A percentile compares a stretch with the other conserved stretches of the same genome.
These are phyloP conservation scores for Microctenopoma steveboyesi DNA, from an alignment of 2,797 vertebrate genomes.

Conservation along the genomic window DNA sequence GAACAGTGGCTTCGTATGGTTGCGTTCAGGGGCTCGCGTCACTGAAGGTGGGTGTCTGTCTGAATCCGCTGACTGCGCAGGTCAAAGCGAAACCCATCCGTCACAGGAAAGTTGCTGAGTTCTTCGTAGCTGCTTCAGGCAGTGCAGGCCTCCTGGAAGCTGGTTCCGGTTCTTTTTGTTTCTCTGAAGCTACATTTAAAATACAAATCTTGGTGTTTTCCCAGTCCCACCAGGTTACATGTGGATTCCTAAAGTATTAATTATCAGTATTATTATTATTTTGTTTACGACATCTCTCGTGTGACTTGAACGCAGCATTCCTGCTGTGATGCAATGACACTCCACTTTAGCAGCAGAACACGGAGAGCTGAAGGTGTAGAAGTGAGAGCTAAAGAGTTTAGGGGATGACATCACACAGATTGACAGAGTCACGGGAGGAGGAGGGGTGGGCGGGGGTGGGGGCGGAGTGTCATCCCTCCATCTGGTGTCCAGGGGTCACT, in stretches of 20 bases:
- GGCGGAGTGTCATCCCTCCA: conserved; percentile 57
- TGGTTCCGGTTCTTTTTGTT: too few species aligned
- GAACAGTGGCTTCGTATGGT: too few species aligned
- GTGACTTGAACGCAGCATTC: conserved; percentile 25
- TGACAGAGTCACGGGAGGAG: conserved; percentile 2
- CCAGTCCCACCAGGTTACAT: too few species aligned
- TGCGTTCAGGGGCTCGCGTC: too few species aligned
- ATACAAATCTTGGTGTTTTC: too few species aligned
- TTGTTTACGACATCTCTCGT: neutral
- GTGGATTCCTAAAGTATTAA: too few species aligned
- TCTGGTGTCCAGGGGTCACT: conserved; percentile 71
- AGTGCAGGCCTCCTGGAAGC: neutral
- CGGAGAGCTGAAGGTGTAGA: conserved; percentile 27
- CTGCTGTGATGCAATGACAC: neutral
- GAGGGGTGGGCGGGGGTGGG: too few species aligned
- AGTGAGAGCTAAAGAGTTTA: neutral
- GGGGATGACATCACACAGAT: conserved; percentile 19
- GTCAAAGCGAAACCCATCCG: neutral
- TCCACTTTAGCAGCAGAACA: conserved; percentile 11
- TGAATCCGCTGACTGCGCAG: neutral
- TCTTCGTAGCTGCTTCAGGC: neutral
- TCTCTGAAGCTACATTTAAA: too few species aligned
- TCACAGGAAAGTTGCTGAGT: neutral
- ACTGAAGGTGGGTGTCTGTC: too few species aligned
- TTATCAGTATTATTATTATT: too few species aligned